Conservation (phyloP, 2,888 invertebrate genomes). For the Sisyra nigra region DNA sequence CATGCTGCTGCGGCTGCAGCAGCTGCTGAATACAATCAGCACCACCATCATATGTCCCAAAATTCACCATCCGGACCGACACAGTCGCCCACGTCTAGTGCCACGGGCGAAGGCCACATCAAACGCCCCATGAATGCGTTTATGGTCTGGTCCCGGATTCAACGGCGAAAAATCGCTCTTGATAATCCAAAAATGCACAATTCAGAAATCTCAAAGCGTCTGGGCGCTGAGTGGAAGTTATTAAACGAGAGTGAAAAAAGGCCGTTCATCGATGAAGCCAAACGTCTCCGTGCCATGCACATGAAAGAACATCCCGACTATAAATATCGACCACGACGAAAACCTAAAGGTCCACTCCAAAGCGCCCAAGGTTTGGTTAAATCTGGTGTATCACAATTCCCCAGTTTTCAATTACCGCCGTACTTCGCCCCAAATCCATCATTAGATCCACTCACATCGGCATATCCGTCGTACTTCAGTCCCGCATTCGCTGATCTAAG, state of each 20-base stretch:
- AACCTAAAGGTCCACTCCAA: slow-evolving; percentile 57
- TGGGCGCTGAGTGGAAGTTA: slow-evolving; percentile 89
- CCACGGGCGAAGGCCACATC: slow-evolving; percentile 59
- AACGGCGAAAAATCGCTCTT: slow-evolving; percentile 80
- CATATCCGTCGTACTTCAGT: slow-evolving; percentile 58
- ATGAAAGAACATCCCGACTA: slow-evolving; percentile 88
- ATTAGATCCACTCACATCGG: slow-evolving; percentile 38
- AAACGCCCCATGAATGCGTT: slow-evolving; percentile 97
- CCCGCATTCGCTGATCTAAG: slow-evolving; percentile 39
- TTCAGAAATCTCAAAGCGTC: slow-evolving; percentile 75
- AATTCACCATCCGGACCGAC: background rate
- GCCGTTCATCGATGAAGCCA: slow-evolving; percentile 92
- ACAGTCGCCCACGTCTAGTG: slow-evolving; percentile 24
- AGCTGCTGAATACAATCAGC: background rate
- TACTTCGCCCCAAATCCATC: slow-evolving; percentile 44
- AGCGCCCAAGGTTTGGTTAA: slow-evolving; percentile 16
- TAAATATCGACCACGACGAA: slow-evolving; percentile 74
- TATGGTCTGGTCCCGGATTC: slow-evolving; percentile 92
- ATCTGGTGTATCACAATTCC: slow-evolving; percentile 26
- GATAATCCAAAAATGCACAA: slow-evolving; percentile 92
- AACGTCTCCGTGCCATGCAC: slow-evolving; percentile 69
- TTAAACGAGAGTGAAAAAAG: slow-evolving; percentile 74
- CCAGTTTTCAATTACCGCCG: slow-evolving; percentile 42
- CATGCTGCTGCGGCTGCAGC: slow-evolving; percentile 7
- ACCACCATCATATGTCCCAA: background rate